Conservation (phyloP, 2,113 vertebrate genomes). For the Pterocles burchelli region DNA sequence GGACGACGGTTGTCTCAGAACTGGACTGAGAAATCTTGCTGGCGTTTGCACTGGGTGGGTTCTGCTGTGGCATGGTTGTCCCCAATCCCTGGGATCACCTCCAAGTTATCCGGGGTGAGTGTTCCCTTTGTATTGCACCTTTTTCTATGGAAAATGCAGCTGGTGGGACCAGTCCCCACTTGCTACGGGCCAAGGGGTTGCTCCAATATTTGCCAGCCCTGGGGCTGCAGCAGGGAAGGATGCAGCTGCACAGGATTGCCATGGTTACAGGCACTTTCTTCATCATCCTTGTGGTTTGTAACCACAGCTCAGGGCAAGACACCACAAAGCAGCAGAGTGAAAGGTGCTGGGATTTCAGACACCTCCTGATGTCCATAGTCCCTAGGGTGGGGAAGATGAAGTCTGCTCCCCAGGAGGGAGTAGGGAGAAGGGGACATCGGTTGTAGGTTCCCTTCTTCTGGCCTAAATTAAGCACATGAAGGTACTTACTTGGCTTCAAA, state of each 20-base stretch:
- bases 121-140: not conserved
- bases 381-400: not conserved
- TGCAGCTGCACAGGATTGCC: not conserved
- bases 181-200: not conserved
- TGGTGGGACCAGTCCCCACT: not conserved
- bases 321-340: not conserved
- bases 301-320: not conserved
- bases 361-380: rapidly evolving
- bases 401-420: not conserved
- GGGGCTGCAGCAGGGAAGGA: not conserved
- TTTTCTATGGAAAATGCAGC: not conserved
- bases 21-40: not conserved
- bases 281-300: not conserved
- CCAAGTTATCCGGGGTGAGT: not conserved
- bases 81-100: not conserved
- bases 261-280: not conserved
- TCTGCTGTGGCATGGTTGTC: not conserved
- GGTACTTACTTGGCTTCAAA: not conserved
- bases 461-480: not conserved
- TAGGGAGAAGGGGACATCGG: not conserved
- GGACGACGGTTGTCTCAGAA: not conserved
- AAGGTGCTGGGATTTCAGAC: not conserved
- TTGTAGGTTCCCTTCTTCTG: not conserved
- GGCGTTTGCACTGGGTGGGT: rapidly evolving
- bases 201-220: not conserved